Evolutionary conservation across 2,888 invertebrate species (phyloP), one percentile per base, ranked within the genome.

Genomic region (Ornithoptera alexandrae): DNA sequence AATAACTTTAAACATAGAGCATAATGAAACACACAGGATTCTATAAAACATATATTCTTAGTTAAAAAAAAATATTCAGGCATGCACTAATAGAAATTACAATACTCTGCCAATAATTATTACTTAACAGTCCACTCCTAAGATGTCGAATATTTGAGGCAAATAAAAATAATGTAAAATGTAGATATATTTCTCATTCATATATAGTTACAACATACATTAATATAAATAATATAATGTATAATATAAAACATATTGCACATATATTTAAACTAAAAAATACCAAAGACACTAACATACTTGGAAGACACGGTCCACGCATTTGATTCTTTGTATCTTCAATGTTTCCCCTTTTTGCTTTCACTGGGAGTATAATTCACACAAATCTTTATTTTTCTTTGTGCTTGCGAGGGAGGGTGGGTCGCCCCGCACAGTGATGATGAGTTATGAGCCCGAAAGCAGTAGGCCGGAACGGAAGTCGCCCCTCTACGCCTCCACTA

Each of bases 381-480:
- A 85, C 86, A 89, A 88, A 89, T 90, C 89, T 89, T 86, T 86
- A 84, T 87, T 84, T 87, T 87, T 88, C 88, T 88, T 89, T 88
- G 84, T 80, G 80, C 77, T 71, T 74, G 80, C 77, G 85, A 81
- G 87, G 83, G 85, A 78, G 87, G 81, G 84, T 77, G 74, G 30
- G 77, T 76, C 79, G 79, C 84, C 84, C 89, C 90, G 91, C 73
- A 89, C 74, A 78, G 81, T 90, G 91, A 91, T 91, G 91, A 92
- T 91, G 91, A 91, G 90, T 91, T 92, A 92, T 87, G 84, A 83
- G 78, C 76, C 72, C 74, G 78, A 78, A 79, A 68, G 72, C 73
- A 71, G 78, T 70, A 72, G 74, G 74, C 78, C 79, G 80, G 81
- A 76, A 83, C 85, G 84, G 91, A 90, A 88, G 88, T 88, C 84